Conservation (phyloP, 2,888 invertebrate genomes). For the Lasioglossum oenotherae region DNA sequence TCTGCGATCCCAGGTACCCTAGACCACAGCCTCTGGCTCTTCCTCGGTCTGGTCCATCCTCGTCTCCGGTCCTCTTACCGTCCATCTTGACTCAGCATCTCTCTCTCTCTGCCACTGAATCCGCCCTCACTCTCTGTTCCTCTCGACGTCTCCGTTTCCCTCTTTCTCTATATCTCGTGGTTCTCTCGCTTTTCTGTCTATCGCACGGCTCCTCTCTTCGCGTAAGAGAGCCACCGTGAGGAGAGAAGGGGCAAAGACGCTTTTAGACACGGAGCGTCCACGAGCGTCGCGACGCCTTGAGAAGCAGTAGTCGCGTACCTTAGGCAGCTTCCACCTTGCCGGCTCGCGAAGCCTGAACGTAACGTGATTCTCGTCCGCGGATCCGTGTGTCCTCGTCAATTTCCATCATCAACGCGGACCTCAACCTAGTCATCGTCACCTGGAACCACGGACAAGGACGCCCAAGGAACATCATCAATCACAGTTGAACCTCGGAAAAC, state of each 20-base stretch:
- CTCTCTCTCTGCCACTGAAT: constrained; percentile 13
- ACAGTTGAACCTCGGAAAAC: constrained; percentile 20
- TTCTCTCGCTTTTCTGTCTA: constrained; percentile 41
- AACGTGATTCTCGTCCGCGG: constrained; percentile 62
- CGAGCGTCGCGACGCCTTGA: constrained; percentile 81
- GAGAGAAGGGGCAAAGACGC: constrained; percentile 80
- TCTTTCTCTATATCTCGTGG: constrained; percentile 8
- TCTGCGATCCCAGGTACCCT: constrained; percentile 68
- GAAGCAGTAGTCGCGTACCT: constrained; percentile 82
- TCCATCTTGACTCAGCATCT: constrained; percentile 14
- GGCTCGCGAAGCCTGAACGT: constrained; percentile 74
- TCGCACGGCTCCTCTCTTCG: constrained; percentile 54
- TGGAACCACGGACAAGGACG: neutral
- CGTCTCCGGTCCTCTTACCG: constrained; percentile 8
- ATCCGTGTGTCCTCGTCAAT: constrained; percentile 18
- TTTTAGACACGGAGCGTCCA: constrained; percentile 83
- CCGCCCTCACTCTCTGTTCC: neutral
- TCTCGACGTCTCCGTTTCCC: constrained; percentile 18
- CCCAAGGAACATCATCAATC: neutral
- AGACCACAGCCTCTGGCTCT: constrained; percentile 62
- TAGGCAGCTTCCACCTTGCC: constrained; percentile 83
- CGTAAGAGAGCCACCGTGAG: constrained; percentile 61
- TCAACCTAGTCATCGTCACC: neutral
- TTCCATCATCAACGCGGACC: neutral
- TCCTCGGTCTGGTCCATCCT: constrained; percentile 48